Conservation (phyloP, 2,797 vertebrate genomes). For the Coilia nasus region DNA sequence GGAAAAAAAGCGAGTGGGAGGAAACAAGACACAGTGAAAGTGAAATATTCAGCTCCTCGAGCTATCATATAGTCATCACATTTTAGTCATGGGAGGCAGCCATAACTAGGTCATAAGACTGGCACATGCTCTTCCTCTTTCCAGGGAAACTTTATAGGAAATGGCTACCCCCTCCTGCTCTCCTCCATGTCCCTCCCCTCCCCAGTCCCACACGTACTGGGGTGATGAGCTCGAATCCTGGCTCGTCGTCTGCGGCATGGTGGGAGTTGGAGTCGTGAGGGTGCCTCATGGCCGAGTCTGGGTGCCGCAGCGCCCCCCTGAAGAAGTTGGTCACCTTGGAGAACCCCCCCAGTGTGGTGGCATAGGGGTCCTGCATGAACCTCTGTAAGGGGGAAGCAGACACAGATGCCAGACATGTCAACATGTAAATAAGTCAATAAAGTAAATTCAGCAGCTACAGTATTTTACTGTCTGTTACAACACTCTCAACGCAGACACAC, state of each 20-base stretch:
- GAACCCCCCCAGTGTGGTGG: constrained; percentile 89
- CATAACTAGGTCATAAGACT: constrained; percentile 9
- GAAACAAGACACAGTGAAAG: no score
- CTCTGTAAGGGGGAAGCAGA: constrained; percentile 67
- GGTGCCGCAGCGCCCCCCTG: constrained; percentile 81
- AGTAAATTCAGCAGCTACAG: no score
- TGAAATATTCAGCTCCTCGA: background rate
- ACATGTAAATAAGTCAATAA: no score
- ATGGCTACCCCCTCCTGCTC: background rate
- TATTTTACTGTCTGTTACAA: background rate
- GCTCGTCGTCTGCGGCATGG: constrained; percentile 78
- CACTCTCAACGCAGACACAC: background rate
- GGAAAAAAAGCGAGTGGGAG: no score
- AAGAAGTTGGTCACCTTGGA: constrained; percentile 94
- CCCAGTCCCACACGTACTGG: constrained; percentile 76
- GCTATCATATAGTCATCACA: background rate
- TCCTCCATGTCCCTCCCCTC: background rate
- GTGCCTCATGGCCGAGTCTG: constrained; percentile 63
- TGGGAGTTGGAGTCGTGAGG: constrained; percentile 61
- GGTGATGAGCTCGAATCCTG: constrained; percentile 90
- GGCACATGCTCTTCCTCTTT: background rate
- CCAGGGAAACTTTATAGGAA: background rate
- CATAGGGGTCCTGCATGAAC: constrained; percentile 92
- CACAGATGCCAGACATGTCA: background rate
- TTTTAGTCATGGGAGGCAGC: background rate